Percentiles rank a stretch among this genome's conserved stretches.
Evolutionary conservation across 2,113 vertebrate genomes (phyloP).

Genomic region (Phalacrocorax pelagicus): DNA sequence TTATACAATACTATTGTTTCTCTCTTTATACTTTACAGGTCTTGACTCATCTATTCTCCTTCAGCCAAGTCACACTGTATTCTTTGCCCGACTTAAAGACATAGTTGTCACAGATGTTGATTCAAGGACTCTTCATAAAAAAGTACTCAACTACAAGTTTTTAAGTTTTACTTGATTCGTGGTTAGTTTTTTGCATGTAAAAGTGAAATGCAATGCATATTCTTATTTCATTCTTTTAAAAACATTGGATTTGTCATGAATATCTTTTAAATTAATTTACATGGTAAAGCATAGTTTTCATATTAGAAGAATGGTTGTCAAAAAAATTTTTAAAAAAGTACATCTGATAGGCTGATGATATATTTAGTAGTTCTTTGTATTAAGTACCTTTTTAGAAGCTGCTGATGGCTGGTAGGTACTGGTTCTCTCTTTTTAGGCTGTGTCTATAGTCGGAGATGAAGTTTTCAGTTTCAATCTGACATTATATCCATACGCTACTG

Average conservation of each 20-base stretch:
- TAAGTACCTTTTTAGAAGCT: neutral
- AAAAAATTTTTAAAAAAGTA: neutral
- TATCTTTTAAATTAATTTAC: neutral
- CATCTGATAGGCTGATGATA: neutral
- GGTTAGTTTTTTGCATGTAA: neutral
- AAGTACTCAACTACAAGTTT: constrained; percentile 73
- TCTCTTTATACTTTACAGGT: constrained; percentile 71
- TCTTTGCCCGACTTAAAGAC: constrained; percentile 88
- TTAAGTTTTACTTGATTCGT: constrained; percentile 1
- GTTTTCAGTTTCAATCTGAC: constrained; percentile 92
- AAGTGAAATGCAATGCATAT: neutral
- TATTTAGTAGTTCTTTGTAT: neutral
- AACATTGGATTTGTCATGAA: neutral
- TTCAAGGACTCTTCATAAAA: constrained; percentile 86
- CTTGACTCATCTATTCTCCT: constrained; percentile 86
- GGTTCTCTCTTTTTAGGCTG: constrained; percentile 77
- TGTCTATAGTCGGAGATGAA: constrained; percentile 94
- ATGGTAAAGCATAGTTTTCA: neutral
- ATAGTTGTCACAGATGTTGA: constrained; percentile 90
- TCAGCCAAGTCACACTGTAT: constrained; percentile 79
- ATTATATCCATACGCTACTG: constrained; percentile 85
- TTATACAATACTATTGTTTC: neutral
- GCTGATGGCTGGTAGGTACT: neutral
- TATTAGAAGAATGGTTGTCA: neutral
- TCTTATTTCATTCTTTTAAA: neutral